Conservation (phyloP, 2,113 vertebrate species). For the Ranitomeya imitator region DNA sequence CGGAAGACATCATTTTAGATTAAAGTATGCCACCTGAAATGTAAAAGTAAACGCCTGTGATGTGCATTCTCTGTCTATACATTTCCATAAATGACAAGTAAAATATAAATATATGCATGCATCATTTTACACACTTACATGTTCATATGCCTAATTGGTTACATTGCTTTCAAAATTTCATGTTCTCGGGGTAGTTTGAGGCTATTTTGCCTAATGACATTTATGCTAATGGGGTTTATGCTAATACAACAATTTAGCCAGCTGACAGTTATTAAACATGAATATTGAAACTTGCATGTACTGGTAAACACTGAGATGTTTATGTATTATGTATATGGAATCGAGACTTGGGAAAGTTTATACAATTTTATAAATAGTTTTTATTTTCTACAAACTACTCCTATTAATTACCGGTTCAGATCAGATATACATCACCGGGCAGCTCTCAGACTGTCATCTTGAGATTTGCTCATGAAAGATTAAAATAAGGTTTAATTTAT, state of each 20-base stretch:
- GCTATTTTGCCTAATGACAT: conserved; percentile 51
- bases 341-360: not conserved
- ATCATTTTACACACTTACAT: conserved; percentile 30
- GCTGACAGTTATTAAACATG: conserved; percentile 52
- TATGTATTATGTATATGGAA: conserved; percentile 14
- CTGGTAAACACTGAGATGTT: conserved; percentile 56
- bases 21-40: not conserved
- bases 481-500: not conserved
- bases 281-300: conserved; percentile 40
- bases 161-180: conserved; percentile 35
- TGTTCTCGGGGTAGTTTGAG: conserved; percentile 51
- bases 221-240: conserved; percentile 46
- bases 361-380: not conserved
- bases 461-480: conserved; percentile 1
- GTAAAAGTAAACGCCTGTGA: not conserved
- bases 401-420: conserved; percentile 21
- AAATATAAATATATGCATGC: conserved; percentile 29
- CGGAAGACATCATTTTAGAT: not conserved
- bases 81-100: conserved; percentile 5
- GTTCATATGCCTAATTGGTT: conserved; percentile 40
- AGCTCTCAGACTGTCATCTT: not conserved
- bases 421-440: not conserved
- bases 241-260: conserved; percentile 45
- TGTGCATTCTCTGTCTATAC: not conserved
- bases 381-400: not conserved